Evolutionary conservation across 2,113 vertebrate genomes (phyloP), one percentile per base, ranked within the genome.

Genomic region (Colius striatus): DNA sequence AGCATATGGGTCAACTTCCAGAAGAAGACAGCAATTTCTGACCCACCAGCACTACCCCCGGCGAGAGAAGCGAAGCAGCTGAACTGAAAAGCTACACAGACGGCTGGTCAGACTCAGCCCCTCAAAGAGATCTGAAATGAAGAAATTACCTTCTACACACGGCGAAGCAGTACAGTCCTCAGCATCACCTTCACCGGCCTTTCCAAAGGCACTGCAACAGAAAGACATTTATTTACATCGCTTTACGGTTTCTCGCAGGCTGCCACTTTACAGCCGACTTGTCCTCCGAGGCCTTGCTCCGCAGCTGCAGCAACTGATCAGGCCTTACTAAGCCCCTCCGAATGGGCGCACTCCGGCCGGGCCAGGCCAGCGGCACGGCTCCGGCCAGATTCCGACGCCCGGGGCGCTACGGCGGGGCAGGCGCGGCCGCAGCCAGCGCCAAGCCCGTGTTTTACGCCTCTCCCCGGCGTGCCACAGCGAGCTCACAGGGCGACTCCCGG

Each of bases 71-170:
- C 3, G 13, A 61, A 20, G 26, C 51, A 62, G 55, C 21, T 12
- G 60, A 61, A 41, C 41, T 26, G 25, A 38, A 71, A 34, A 73
- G 16, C 51, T 13, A 13, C 68, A 29, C n/a, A 41, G 61, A 45
- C 0, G 5, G n/a, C 2, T 11, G 8, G 27, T 22, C 30, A 13
- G 43, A 58, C 18, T 15, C 38, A 27, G 41, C 26, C 48, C 14
- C n/a, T 29, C 21, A 48, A 41, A 51, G 20, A 79, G 29, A 53
- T 60, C 25, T 23, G 60, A 41, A 55, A 62, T 1, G 21, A 13
- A 76, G 22, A n/a, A 27, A 20, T 81, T 97, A 98, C 98, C 98
- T 98, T 97, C 98, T 34, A 58, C 63, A 17, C 45, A 57, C 1
- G 74, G 63, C 2, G 77, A 91, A 22, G 62, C 16, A 22, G 89